A percentile compares a stretch with the other conserved stretches of the same genome.
These are phyloP conservation scores for Gallinago media DNA, from an alignment of 2,113 vertebrate genomes.

Conservation along the genomic window DNA sequence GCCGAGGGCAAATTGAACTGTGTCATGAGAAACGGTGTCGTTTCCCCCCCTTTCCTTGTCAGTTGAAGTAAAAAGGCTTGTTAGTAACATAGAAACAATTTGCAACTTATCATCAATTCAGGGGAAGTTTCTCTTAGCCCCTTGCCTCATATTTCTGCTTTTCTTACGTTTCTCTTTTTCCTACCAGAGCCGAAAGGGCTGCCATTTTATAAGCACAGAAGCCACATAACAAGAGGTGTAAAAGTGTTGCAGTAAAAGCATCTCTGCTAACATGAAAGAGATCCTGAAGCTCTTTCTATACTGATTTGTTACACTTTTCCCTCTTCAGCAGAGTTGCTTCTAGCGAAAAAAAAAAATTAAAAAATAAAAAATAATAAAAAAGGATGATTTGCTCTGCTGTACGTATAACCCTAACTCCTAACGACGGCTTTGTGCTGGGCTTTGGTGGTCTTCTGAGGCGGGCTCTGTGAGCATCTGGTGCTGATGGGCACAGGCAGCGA, in stretches of 20 bases:
- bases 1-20: background rate
- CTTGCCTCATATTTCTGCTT: background rate
- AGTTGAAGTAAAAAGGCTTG: background rate
- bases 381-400: constrained; percentile 1
- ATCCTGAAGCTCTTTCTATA: background rate
- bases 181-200: background rate
- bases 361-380: background rate
- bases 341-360: background rate
- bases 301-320: constrained; percentile 21
- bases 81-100: background rate
- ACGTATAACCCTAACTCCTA: background rate
- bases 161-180: background rate
- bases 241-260: background rate
- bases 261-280: constrained; percentile 10
- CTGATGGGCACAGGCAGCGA: background rate
- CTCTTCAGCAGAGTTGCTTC: background rate
- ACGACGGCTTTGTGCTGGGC: background rate
- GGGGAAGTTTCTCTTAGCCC: background rate
- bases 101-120: background rate
- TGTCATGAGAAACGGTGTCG: background rate
- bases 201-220: background rate
- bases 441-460: constrained; percentile 23
- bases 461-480: background rate
- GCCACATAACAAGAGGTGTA: constrained; percentile 3
- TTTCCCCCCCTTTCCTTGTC: background rate